Evolutionary conservation across 92 coral and sea anemone species (phyloP), one percentile per base, ranked within the genome.

Genomic region (Epizoanthus rinbou): DNA sequence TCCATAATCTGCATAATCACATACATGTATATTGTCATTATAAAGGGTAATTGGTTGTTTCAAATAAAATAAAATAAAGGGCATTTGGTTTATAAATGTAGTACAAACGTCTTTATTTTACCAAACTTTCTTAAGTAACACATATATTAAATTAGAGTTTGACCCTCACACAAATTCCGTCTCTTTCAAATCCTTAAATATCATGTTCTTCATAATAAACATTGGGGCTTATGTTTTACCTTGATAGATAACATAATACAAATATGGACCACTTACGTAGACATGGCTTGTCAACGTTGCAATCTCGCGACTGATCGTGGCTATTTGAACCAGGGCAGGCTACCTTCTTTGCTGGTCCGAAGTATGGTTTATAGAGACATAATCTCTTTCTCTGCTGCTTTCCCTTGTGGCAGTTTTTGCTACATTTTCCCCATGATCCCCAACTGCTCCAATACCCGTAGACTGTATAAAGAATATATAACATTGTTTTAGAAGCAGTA

Each of bases 401-500:
- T 39, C 81, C 81, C 69, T 76, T 76, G 69, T 58, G 63, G 52
- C 81, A 76, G 52, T 76, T 58, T 33, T 76, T 76, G 81, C n/a
- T 58, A 67, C 81, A 76, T 0, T 59, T 76, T 58, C 81, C 81
- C 81, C 81, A 76, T 10, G 69, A 37, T 2, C 81, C 81, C 81
- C 81, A 76, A 67, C 16, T 76, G 69, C 81, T 76, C 81, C 81
- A 76, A 67, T 76, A 76, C 8, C 81, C 81, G 9, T 58, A 41
- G 62, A 76, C 81, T 76, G 53, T n/a, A 58, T 45, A 54, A 59
- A 59, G 21, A 58, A 64, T 5, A 9, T 0, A 24, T 23, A 15
- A 13, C 14, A 64, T 4, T 2, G 13, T 64, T 63, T 25, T 23
- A 64, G 31, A 25, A 6, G 2, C 54, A 9, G 54, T 1, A 50